Base-by-base conservation (phyloP, 1,140 invertebrate genomes). In the Zaprionus africanus region DNA sequence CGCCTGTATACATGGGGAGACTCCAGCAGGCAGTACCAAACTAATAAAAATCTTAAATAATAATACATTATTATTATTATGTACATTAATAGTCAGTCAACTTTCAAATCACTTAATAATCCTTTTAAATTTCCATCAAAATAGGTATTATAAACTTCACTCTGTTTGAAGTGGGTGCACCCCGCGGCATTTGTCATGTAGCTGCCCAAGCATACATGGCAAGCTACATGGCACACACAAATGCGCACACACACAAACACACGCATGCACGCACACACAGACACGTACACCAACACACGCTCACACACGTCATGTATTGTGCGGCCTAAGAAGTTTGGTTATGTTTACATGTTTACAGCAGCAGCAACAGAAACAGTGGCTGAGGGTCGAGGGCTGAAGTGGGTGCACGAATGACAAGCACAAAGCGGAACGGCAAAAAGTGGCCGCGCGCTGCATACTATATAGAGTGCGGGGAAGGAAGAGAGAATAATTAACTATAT, bases 241-340 rank as follows among this genome's bases (percentile, higher is more conserved):
- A 26, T 24, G 28, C 59, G 26, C 66, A 49, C 12, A 34, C 22
- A 11, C 46, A 51, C 46, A 22, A 4, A 43, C 49, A 34, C 67
- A 24, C 57, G 17, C 41, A n/a, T 15, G n/a, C 38, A 28, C 61
- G 46, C 15, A 15, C 15, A 49, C 43, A 41, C 57, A 41, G 1
- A 13, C 62, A 66, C 22, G 41, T 15, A 41, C 41, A 56, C 54
- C 58, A 28, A 54, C 69, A 19, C 34, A 41, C 22, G 46, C 68
- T 63, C 41, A 59, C 70, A 81, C 38, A 71, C 64, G 64, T 73
- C 82, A 85, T 85, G 82, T 85, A 85, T 77, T 81, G 72, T 67
- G 46, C 49, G 57, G 63, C 63, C 67, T 46, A 24, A 72, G 67
- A 82, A 81, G 82, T 85, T 63, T 62, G 82, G 82, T 85, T 85